phyloP scores from a whole-genome alignment of 2,888 invertebrate genomes.

The Drosophila leonis region DNA sequence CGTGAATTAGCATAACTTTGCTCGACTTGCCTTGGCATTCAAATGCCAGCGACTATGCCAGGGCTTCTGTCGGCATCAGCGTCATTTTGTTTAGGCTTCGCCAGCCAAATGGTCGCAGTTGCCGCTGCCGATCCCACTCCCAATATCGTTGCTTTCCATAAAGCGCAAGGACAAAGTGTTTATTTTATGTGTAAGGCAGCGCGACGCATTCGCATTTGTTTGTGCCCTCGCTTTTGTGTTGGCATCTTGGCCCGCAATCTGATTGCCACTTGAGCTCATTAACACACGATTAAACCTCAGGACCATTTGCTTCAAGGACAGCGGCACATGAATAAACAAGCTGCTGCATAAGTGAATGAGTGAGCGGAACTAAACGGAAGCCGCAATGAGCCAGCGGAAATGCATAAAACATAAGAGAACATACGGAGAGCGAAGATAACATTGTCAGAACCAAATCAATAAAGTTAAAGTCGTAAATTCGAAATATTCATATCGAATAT shows the following conservation, averaged over 20 bases:
- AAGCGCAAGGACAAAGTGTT: conserved; percentile 70
- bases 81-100: conserved; percentile 28
- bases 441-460: conserved; percentile 32
- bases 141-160: conserved; percentile 14
- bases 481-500: neutral
- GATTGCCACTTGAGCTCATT: conserved; percentile 78
- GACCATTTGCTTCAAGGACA: conserved; percentile 59
- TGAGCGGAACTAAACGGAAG: conserved; percentile 35
- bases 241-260: conserved; percentile 63
- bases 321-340: conserved; percentile 28
- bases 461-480: conserved; percentile 1
- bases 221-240: conserved; percentile 36
- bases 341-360: conserved; percentile 53
- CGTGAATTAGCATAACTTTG: conserved; percentile 75
- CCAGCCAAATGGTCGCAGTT: conserved; percentile 15
- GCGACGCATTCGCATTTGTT: conserved; percentile 29
- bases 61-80: conserved; percentile 7
- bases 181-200: conserved; percentile 59
- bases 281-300: conserved; percentile 76
- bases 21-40: conserved; percentile 41
- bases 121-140: too few species aligned
- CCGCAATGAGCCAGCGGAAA: conserved; percentile 34
- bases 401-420: conserved; percentile 63
- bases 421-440: conserved; percentile 5
- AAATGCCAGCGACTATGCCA: conserved; percentile 17